Evolutionary conservation across 2,113 vertebrate species (phyloP).

Genomic region (Ictidomys tridecemlineatus): DNA sequence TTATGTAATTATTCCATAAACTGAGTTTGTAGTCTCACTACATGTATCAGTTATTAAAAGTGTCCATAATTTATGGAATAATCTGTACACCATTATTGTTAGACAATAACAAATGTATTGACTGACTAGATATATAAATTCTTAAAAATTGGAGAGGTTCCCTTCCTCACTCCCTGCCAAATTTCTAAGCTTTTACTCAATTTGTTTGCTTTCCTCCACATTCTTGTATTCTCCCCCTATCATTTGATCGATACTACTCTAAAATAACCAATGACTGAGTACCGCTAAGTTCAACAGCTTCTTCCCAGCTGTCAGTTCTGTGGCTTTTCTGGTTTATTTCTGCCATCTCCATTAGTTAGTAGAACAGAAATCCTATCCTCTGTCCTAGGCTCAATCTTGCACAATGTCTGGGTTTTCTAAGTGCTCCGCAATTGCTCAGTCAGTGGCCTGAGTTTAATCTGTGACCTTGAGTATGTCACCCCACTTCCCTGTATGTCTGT

Average conservation of each 20-base stretch:
- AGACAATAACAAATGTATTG: constrained; percentile 14
- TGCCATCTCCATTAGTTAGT: background rate
- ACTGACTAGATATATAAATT: constrained; percentile 9
- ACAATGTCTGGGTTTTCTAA: background rate
- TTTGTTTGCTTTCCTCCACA: background rate
- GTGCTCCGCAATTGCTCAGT: background rate
- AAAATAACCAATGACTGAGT: background rate
- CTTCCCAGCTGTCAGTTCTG: background rate
- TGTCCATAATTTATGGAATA: constrained; percentile 5
- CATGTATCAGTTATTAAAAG: background rate
- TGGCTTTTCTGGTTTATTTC: background rate
- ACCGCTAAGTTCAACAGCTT: background rate
- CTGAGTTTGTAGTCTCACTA: background rate
- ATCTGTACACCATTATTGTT: constrained; percentile 6
- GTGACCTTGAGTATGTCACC: background rate
- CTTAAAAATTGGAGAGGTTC: background rate
- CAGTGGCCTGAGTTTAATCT: background rate
- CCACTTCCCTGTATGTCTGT: background rate
- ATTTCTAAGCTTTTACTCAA: background rate
- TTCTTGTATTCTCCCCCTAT: constrained; percentile 6
- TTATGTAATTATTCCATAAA: constrained; percentile 1
- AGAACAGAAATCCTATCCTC: background rate
- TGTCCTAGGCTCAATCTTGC: background rate
- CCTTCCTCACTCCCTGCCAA: background rate
- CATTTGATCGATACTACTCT: background rate